Evolutionary conservation across 2,888 invertebrate species (phyloP).

Genomic region (Listrodromus nycthemerus): DNA sequence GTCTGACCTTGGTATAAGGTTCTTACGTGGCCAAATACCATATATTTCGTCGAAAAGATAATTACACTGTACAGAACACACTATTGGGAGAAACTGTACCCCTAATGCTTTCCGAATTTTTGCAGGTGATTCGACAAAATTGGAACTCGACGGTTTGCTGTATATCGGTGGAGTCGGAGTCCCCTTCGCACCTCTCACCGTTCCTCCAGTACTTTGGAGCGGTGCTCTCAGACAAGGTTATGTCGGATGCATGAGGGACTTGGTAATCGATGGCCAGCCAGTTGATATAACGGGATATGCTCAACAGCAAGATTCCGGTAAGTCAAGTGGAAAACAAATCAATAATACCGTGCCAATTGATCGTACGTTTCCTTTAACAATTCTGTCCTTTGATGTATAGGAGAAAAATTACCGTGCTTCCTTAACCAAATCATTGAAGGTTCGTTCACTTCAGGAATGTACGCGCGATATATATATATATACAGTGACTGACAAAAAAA

Average conservation of each 20-base stretch:
- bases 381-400: neutral
- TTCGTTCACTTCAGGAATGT: neutral
- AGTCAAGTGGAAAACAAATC: conserved; percentile 71
- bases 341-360: neutral
- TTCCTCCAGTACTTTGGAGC: conserved; percentile 96
- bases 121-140: conserved; percentile 92
- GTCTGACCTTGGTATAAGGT: neutral
- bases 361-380: neutral
- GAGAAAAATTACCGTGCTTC: neutral
- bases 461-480: neutral
- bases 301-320: conserved; percentile 95
- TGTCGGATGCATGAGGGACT: conserved; percentile 96
- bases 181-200: conserved; percentile 90
- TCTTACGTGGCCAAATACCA: neutral
- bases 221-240: conserved; percentile 95
- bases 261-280: conserved; percentile 94
- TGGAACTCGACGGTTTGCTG: conserved; percentile 95
- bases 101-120: conserved; percentile 12
- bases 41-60: neutral
- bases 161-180: conserved; percentile 95
- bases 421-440: neutral
- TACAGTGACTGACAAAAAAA: too few species aligned
- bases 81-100: neutral
- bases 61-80: neutral
- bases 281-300: conserved; percentile 96